Base-by-base conservation (phyloP, 2,797 vertebrate species). In the Sardinella longiceps region DNA sequence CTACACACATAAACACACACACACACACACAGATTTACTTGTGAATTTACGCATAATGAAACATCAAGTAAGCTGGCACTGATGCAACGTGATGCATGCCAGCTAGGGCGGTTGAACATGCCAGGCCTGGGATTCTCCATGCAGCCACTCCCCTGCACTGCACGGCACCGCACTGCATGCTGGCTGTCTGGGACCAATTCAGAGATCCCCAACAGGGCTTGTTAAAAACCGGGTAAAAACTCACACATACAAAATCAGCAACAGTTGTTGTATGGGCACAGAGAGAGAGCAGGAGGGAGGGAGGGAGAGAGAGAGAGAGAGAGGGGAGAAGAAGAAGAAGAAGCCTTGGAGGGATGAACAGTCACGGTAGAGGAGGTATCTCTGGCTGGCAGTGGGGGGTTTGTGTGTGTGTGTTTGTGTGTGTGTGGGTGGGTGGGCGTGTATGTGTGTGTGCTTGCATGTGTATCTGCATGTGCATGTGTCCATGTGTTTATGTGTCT, bases 1-100 rank as follows among this genome's bases (percentile, higher is more conserved):
- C n/a, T n/a, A 58, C 56, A 60, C 60, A 63, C 25, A 0, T 28
- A 37, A 25, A 82, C 87, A 85, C 80, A 87, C 85, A 81, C 5
- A 48, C n/a, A 1, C 82, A 83, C 50, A 28, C 30, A 37, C 3
- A 58, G 5, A 37, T 39, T 23, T 45, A 58, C 50, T 70, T 70
- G 63, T 33, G 30, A 33, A 33, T 70, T 30, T 70, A 70, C 28
- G 12, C 15, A 74, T 18, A 74, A 33, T 37, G 30, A 77, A 20
- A 43, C 33, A 77, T 77, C 33, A 77, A 43, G 25, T n/a, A 23
- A 43, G 70, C 33, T 77, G 70, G 33, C 63, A 15, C 33, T 7
- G 20, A 14, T 77, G 70, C 37, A 43, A 39, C 33, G 23, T 39
- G 0, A 77, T 12, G 70, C 37, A 39, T 37, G 70, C 70, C 70